These are phyloP conservation scores for Sciaenops ocellatus DNA, from an alignment of 2,797 vertebrate genomes.

Conservation along the genomic window DNA sequence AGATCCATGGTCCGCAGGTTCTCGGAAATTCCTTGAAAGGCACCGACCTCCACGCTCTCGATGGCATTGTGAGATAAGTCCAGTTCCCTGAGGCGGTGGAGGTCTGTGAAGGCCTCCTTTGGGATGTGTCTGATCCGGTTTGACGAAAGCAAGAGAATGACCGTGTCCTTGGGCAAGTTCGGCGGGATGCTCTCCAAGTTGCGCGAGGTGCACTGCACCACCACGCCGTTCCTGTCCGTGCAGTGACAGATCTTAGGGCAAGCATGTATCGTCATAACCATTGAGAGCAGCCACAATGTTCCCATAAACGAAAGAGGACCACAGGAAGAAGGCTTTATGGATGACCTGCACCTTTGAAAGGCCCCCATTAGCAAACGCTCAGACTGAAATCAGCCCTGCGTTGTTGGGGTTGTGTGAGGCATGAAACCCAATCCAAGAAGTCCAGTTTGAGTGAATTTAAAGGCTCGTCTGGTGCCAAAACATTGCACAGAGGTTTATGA, in stretches of 20 bases:
- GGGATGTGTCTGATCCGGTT: conserved; percentile 92
- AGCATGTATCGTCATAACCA: neutral
- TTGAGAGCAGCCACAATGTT: conserved; percentile 51
- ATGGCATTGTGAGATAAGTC: conserved; percentile 93
- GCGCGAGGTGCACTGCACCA: conserved; percentile 93
- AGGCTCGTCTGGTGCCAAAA: neutral
- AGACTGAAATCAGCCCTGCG: conserved; percentile 19
- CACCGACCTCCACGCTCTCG: conserved; percentile 90
- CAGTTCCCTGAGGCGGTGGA: conserved; percentile 90
- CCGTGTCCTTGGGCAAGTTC: conserved; percentile 91
- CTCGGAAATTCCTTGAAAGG: conserved; percentile 91
- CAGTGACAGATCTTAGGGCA: conserved; percentile 91
- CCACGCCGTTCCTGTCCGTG: conserved; percentile 87
- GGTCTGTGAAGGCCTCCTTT: conserved; percentile 90
- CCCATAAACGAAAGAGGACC: conserved; percentile 14
- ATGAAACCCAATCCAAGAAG: conserved; percentile 22
- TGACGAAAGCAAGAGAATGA: conserved; percentile 91
- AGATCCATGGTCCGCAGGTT: conserved; percentile 91
- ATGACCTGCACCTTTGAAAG: conserved; percentile 37
- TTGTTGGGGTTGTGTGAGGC: neutral
- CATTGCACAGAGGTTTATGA: neutral
- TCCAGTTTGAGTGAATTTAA: conserved; percentile 5
- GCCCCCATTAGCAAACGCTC: conserved; percentile 66
- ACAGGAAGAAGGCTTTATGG: conserved; percentile 20
- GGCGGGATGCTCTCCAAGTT: conserved; percentile 91